Base-by-base conservation (phyloP, 2,888 invertebrate genomes). In the Pristionchus mayeri region DNA sequence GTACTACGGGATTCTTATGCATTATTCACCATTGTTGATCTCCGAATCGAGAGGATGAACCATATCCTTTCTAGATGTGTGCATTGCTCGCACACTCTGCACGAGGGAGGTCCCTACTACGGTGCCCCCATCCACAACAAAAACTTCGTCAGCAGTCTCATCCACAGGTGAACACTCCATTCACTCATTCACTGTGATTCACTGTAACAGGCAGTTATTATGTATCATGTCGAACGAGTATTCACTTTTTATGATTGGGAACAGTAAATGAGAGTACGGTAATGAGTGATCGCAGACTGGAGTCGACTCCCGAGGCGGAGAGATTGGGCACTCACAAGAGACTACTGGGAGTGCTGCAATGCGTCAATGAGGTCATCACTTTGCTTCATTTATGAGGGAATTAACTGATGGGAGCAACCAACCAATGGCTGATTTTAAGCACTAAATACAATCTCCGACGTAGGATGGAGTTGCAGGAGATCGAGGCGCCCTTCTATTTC, bases 21-120 rank as follows among this genome's bases (percentile, higher is more conserved):
- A 52, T 52, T 52, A 52, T n/a, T n/a, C n/a, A n/a, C n/a, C n/a
- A n/a, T n/a, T n/a, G n/a, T n/a, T n/a, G n/a, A n/a, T n/a, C n/a
- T n/a, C n/a, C n/a, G 44, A 44, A 44, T 9, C 44, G 54, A 54
- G 54, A 21, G 54, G 54, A 54, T 4, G 54, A 13, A 44, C 44
- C 44, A 44, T 44, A 44, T 9, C 13, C 44, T 44, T 44, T 44
- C 13, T 44, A 87, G 86, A 50, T 92, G 92, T 71, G 86, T 88
- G n/a, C 89, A 91, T 84, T 92, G 92, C 80, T 84, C 85, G 0
- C 87, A 87, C 40, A 84, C 87, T 11, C 88, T 93, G 81, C 93
- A 96, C 95, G 93, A 97, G 88, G 97, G 97, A 16, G 99, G 99
- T 0, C 99, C 99, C 0, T 95, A 99, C 88, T 99, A 98, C 97